These are phyloP conservation scores for Paracyclopina nana DNA, from an alignment of 1,140 invertebrate genomes.

Conservation along the genomic window DNA sequence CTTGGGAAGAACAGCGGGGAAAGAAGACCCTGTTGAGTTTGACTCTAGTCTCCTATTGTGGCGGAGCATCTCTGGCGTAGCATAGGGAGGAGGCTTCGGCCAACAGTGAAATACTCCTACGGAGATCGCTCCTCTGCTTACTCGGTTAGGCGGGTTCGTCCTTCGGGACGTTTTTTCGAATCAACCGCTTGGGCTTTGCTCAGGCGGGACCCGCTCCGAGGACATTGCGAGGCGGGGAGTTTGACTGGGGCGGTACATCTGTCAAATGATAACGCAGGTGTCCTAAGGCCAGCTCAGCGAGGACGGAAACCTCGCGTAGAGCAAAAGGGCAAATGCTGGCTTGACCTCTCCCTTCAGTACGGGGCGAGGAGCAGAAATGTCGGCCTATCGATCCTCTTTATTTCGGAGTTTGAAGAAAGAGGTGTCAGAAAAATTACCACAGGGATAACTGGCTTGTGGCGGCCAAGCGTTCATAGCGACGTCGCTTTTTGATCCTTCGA, in stretches of 20 bases:
- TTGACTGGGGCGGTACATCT: slow-evolving; percentile 64
- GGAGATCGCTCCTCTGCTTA: no score
- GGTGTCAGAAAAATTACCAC: slow-evolving; percentile 64
- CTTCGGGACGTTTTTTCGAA: not conserved
- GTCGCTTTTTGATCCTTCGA: slow-evolving; percentile 54
- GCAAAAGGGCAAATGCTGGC: slow-evolving; percentile 60
- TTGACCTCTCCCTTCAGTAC: slow-evolving; percentile 53
- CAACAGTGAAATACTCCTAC: no score
- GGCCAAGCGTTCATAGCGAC: slow-evolving; percentile 18
- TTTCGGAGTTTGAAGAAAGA: slow-evolving; percentile 51
- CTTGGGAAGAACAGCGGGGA: slow-evolving; percentile 36
- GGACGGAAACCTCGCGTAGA: slow-evolving; percentile 63
- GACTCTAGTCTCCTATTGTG: slow-evolving; percentile 16
- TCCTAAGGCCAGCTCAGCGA: slow-evolving; percentile 61
- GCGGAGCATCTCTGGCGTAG: slow-evolving; percentile 9
- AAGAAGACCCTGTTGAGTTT: slow-evolving; percentile 16
- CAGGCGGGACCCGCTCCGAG: not conserved
- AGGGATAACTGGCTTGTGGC: slow-evolving; percentile 50
- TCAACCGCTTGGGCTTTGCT: not conserved
- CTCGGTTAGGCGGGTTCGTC: not conserved
- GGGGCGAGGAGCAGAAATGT: slow-evolving; percentile 51
- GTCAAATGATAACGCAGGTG: slow-evolving; percentile 63
- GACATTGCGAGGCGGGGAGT: slow-evolving; percentile 34
- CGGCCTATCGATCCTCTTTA: slow-evolving; percentile 58
- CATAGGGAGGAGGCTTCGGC: no score